A percentile compares a stretch with the other conserved stretches of the same genome.
Evolutionary conservation across 2,113 vertebrate species (phyloP).

Genomic region (Alethe castanea): DNA sequence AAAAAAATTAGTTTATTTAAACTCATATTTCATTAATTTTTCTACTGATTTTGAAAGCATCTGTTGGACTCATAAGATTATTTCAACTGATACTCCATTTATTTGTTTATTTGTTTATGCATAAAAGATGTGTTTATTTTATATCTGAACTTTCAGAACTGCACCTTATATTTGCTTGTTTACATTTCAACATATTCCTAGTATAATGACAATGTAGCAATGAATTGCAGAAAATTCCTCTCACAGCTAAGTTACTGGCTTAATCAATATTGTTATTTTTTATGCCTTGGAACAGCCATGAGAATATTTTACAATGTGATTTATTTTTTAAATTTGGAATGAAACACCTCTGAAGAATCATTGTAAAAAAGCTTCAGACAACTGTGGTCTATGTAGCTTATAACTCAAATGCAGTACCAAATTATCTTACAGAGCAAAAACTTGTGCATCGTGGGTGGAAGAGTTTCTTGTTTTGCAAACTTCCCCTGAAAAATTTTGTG

Average conservation of each 20-base stretch:
- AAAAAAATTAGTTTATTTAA: not conserved
- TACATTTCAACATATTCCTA: not conserved
- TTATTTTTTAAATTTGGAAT: not conserved
- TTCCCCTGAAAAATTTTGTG: not conserved
- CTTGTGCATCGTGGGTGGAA: not conserved
- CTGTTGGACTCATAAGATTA: not conserved
- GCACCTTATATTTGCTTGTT: not conserved
- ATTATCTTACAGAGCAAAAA: not conserved
- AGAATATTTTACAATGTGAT: not conserved
- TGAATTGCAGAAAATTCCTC: not conserved
- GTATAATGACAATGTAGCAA: not conserved
- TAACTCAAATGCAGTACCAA: not conserved
- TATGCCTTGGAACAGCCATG: not conserved
- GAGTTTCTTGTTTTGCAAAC: not conserved
- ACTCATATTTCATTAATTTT: conserved; percentile 3
- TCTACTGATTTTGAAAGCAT: not conserved
- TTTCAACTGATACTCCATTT: not conserved
- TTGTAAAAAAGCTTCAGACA: not conserved
- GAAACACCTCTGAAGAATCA: not conserved
- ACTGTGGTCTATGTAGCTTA: not conserved
- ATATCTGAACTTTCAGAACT: not conserved
- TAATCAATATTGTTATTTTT: not conserved
- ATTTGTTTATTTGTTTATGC: not conserved
- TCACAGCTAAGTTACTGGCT: not conserved
- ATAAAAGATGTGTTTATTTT: not conserved